Conservation (phyloP, 2,113 vertebrate species). For the Zosterops hypoxanthus region DNA sequence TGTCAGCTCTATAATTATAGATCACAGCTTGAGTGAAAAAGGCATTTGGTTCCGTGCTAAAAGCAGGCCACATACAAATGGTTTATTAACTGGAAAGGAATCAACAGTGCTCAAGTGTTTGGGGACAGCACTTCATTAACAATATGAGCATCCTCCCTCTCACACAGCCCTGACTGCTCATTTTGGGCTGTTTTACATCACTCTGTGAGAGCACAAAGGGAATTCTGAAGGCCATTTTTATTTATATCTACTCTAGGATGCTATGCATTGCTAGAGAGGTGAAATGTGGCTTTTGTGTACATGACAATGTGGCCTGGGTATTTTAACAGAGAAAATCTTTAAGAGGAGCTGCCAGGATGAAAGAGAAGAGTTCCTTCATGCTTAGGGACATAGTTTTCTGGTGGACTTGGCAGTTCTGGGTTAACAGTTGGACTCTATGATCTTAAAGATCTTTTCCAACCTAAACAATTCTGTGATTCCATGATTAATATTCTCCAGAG, state of each 20-base stretch:
- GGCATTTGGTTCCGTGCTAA: background rate
- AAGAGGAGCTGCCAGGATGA: background rate
- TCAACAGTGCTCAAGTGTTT: background rate
- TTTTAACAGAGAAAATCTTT: background rate
- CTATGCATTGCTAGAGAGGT: background rate
- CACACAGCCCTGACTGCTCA: background rate
- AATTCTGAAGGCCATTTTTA: background rate
- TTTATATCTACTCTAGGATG: background rate
- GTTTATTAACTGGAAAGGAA: background rate
- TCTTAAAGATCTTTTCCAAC: background rate
- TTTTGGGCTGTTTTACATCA: background rate
- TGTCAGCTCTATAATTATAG: constrained; percentile 15
- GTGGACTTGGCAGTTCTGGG: background rate
- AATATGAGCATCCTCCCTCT: background rate
- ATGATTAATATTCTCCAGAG: background rate
- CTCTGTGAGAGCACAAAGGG: background rate
- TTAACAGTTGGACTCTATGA: background rate
- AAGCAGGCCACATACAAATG: background rate
- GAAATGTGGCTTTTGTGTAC: background rate
- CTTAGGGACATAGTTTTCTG: background rate
- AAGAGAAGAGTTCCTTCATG: background rate
- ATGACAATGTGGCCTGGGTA: background rate
- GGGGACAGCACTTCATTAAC: background rate
- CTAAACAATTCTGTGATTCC: background rate
- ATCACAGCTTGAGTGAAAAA: constrained; percentile 15